A percentile compares a stretch with the other conserved stretches of the same genome.
Evolutionary conservation across 2,113 vertebrate genomes (phyloP).

Genomic region (Marmota monax): DNA sequence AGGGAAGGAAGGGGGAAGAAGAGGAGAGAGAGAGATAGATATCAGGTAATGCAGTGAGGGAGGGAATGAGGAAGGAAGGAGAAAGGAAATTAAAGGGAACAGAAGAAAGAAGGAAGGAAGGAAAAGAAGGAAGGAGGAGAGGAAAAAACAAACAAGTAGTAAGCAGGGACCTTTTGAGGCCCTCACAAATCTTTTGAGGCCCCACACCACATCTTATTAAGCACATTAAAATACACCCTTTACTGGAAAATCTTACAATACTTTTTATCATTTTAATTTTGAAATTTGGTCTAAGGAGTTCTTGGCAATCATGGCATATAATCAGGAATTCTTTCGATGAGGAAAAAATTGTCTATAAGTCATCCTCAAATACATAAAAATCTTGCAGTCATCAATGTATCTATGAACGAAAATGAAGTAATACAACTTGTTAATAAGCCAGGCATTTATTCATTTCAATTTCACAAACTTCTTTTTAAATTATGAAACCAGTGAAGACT

Average conservation of each 20-base stretch:
- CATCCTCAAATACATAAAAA: slow-evolving; percentile 1
- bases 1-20: background rate
- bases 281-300: background rate
- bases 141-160: background rate
- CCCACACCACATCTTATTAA: background rate
- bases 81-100: no score
- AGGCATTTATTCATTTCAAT: background rate
- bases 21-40: background rate
- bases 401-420: background rate
- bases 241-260: background rate
- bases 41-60: background rate
- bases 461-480: background rate
- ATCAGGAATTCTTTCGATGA: slow-evolving; percentile 23
- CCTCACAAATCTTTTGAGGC: background rate
- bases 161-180: background rate
- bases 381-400: background rate
- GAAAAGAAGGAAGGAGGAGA: no score
- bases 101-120: background rate
- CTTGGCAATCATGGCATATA: background rate
- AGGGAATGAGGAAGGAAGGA: background rate
- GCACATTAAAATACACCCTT: slow-evolving; percentile 21
- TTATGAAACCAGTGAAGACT: background rate
- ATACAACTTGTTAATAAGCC: background rate
- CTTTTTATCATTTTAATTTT: slow-evolving; percentile 32
- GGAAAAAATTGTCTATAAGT: background rate